phyloP scores from a whole-genome alignment of 2,888 invertebrate species.

The Heteropelma amictum region DNA sequence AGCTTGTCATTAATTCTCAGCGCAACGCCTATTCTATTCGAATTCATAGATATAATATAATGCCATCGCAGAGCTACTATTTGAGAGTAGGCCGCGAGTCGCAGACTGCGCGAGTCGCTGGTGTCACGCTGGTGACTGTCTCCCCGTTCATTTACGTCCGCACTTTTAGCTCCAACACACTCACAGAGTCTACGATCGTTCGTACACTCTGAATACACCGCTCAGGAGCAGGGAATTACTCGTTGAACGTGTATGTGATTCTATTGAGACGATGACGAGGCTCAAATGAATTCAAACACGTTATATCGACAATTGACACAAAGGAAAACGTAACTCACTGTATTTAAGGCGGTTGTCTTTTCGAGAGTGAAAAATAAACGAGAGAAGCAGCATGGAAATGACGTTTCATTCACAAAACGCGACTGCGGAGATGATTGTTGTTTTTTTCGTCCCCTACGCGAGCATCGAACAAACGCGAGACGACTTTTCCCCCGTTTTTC shows the following conservation, averaged over 20 bases:
- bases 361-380: too few species aligned
- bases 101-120: conserved; percentile 5
- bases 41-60: conserved; percentile 39
- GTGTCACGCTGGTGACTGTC: conserved; percentile 36
- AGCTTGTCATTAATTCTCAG: conserved; percentile 41
- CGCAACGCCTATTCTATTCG: conserved; percentile 44
- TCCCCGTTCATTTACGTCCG: conserved; percentile 12
- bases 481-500: too few species aligned
- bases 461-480: too few species aligned
- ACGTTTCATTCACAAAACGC: not conserved
- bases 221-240: conserved; percentile 13
- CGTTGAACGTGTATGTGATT: not conserved
- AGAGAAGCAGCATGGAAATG: too few species aligned
- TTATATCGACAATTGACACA: not conserved
- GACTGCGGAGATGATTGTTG: too few species aligned
- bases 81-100: conserved; percentile 20
- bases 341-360: too few species aligned
- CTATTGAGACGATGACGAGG: conserved; percentile 38
- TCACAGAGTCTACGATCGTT: not conserved
- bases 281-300: conserved; percentile 24
- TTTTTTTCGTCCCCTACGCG: too few species aligned
- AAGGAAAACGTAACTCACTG: not conserved
- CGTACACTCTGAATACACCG: too few species aligned
- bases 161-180: not conserved
- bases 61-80: conserved; percentile 35